Evolutionary conservation across 2,888 invertebrate species (phyloP), one percentile per base, ranked within the genome.

Genomic region (Polyommatus icarus): DNA sequence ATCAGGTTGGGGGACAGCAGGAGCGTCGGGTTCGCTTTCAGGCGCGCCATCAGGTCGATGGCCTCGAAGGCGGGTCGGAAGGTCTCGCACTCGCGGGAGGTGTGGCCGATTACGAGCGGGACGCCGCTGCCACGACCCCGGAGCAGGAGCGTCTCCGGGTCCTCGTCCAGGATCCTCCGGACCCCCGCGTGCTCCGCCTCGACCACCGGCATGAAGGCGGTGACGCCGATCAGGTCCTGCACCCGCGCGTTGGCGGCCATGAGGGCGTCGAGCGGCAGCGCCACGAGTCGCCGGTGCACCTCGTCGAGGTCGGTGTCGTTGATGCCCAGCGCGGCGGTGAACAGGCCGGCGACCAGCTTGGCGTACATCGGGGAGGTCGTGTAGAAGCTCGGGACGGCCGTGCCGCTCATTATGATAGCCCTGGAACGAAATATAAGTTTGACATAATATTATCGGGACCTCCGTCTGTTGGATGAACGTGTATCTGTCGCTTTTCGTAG

Each of bases 241-340:
- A 93, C 79, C 2, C 81, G 61, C 54, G 80, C 82, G 78, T 91
- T 87, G n/a, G 87, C 90, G 15, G 85, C 84, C 80, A 85, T 84
- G 20, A 94, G 85, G 76, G 85, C 85, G 40, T 89, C 86, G 8
- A 89, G 82, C 0, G 92, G 90, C 77, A 87, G 78, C 2, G 84
- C 78, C n/a, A 87, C 82, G 3, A 94, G 87, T 78, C 85, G 84
- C 36, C 83, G 83, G 78, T 92, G 88, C 4, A 90, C 84, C 6
- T 85, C 85, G 1, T 88, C 87, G 0, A 89, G 82, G 72, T 90
- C 87, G 0, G 88, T 87, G 5, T 87, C 80, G 77, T 87, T 89
- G 77, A 92, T 87, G 77, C 86, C 95, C 90, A 96, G 84, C 85
- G 91, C 78, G 78, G 84, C 81, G 84, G 94, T 81, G 79, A 92